Conservation (phyloP, 2,113 vertebrate species). For the Mormoops blainvillei region DNA sequence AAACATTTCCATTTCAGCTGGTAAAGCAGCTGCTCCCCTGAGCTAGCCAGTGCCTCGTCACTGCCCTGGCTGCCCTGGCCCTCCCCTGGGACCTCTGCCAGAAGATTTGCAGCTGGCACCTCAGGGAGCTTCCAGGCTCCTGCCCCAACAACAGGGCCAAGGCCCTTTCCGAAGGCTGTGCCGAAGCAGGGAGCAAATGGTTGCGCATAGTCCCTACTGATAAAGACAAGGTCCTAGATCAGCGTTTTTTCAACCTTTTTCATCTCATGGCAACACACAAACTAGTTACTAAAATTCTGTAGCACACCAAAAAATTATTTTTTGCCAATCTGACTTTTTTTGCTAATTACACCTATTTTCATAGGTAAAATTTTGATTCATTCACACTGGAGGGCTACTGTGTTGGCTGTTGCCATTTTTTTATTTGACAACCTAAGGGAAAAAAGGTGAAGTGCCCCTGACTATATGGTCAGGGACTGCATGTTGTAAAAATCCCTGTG, state of each 20-base stretch:
- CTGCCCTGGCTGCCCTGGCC: background rate
- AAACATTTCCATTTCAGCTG: background rate
- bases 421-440: background rate
- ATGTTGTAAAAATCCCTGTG: background rate
- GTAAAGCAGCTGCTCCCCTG: background rate
- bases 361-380: background rate
- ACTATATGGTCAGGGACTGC: too few relatives aligned
- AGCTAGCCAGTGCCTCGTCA: background rate
- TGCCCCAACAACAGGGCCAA: accelerated
- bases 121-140: background rate
- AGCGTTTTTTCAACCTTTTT: background rate
- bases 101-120: background rate
- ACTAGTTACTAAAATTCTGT: background rate
- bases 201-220: background rate
- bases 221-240: background rate
- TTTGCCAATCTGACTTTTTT: background rate
- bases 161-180: background rate
- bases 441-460: background rate
- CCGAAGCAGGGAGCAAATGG: background rate
- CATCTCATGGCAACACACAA: background rate
- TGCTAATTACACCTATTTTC: too few relatives aligned
- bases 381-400: background rate
- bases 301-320: background rate
- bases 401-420: background rate
- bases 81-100: too few relatives aligned